Evolutionary conservation across 2,797 vertebrate species (phyloP), one percentile per base, ranked within the genome.

Genomic region (Eidolon dupreanum): DNA sequence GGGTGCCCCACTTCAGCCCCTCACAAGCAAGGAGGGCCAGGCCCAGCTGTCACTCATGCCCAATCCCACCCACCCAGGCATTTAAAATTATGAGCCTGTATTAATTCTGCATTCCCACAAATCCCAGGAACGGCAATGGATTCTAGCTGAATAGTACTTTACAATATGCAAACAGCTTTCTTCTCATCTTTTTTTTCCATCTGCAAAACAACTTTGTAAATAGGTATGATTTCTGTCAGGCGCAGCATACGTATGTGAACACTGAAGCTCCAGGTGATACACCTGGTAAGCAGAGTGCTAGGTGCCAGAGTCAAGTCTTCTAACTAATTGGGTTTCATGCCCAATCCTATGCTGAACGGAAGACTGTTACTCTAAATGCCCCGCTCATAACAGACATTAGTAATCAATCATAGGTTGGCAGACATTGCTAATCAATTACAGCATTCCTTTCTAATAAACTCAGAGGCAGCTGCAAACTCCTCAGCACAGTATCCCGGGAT

Each of bases 371-470:
- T 6, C 4, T 26, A 12, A 20, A 16, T 3, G 2, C 22, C n/a
- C 31, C 83, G 59, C 46, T 55, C 46, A 33, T 8, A 43, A 57
- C 87, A 96, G 93, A 78, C 86, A 93, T 86, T 36, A 46, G 11
- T 65, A 77, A 86, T 94, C 28, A 24, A 65, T 65, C 15, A 2
- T 0, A 0, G 61, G 16, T 10, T 22, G 79, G 33, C 43, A 88
- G 89, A 87, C 88, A 74, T 6, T 24, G 41, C 68, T 70, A 79
- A 51, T 95, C 89, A 33, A 36, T 38, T 28, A 16, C 36, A 33
- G 49, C 12, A 20, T 22, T 74, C 41, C 90, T 87, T 81, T 51
- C 36, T 36, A 53, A 74, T 46, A 55, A 31, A 24, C 55, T 85
- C 49, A 31, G 28, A 73, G 43, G 53, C 49, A 28, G 26, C 79